These are phyloP conservation scores for Nysson spinosus DNA, from an alignment of 2,888 invertebrate genomes.

Conservation along the genomic window DNA sequence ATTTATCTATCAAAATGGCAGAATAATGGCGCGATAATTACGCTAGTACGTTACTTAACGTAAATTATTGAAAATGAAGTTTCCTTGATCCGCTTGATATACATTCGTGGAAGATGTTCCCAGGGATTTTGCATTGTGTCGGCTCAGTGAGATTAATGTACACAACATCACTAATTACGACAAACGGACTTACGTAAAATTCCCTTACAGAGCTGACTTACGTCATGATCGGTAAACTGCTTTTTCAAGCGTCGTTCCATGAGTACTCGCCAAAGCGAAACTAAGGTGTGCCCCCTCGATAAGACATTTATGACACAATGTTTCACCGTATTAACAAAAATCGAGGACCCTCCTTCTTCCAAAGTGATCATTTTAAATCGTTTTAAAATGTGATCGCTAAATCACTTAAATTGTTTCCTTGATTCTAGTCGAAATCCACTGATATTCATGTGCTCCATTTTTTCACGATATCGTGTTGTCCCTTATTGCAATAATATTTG, in stretches of 20 bases:
- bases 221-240: conserved; percentile 22
- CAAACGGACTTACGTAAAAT: conserved; percentile 34
- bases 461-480: too few species aligned
- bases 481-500: too few species aligned
- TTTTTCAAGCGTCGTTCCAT: background rate
- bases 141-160: background rate
- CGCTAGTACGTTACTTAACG: too few species aligned
- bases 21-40: too few species aligned
- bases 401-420: too few species aligned
- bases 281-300: background rate
- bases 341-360: background rate
- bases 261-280: background rate
- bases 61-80: too few species aligned
- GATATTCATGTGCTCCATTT: too few species aligned
- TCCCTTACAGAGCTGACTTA: conserved; percentile 9
- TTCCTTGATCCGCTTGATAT: too few species aligned
- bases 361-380: too few species aligned
- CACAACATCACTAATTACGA: conserved; percentile 5
- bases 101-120: background rate
- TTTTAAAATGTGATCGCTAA: background rate
- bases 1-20: too few species aligned
- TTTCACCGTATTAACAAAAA: background rate
- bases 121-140: background rate
- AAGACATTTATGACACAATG: background rate
- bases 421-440: too few species aligned